A percentile compares a stretch with the other conserved stretches of the same genome.
Evolutionary conservation across 2,797 vertebrate genomes (phyloP).

Genomic region (Odontamblyopus rebecca): DNA sequence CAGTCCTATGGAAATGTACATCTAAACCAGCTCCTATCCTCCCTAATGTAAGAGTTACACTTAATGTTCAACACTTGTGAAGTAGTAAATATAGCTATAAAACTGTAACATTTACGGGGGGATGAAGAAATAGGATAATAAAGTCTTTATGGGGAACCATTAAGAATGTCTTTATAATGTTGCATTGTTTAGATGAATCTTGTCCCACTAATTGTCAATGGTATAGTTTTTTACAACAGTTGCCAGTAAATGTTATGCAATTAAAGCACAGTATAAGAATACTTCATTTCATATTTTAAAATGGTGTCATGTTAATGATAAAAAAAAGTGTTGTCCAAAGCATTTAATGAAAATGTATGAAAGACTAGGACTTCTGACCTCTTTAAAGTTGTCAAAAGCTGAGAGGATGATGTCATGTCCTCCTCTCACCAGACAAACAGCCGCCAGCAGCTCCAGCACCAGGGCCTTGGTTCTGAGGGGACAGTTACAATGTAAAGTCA

Average conservation of each 20-base stretch:
- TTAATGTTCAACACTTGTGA: background rate
- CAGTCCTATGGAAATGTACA: background rate
- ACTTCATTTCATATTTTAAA: background rate
- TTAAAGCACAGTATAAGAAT: background rate
- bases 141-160: background rate
- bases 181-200: background rate
- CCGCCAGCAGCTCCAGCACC: constrained; percentile 89
- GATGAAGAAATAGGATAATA: background rate
- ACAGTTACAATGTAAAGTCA: background rate
- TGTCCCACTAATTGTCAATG: background rate
- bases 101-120: background rate
- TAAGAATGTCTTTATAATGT: background rate
- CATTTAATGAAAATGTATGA: background rate
- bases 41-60: background rate
- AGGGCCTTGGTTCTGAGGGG: constrained; percentile 85
- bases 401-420: constrained; percentile 91
- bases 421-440: constrained; percentile 89
- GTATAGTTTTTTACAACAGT: background rate
- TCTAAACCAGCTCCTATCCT: background rate
- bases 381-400: constrained; percentile 91
- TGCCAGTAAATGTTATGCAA: background rate
- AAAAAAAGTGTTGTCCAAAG: background rate
- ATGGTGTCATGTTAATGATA: background rate
- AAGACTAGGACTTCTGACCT: constrained; percentile 70
- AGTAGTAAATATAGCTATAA: background rate